Evolutionary conservation across 2,888 invertebrate species (phyloP).

Genomic region (Aphrophora alni): DNA sequence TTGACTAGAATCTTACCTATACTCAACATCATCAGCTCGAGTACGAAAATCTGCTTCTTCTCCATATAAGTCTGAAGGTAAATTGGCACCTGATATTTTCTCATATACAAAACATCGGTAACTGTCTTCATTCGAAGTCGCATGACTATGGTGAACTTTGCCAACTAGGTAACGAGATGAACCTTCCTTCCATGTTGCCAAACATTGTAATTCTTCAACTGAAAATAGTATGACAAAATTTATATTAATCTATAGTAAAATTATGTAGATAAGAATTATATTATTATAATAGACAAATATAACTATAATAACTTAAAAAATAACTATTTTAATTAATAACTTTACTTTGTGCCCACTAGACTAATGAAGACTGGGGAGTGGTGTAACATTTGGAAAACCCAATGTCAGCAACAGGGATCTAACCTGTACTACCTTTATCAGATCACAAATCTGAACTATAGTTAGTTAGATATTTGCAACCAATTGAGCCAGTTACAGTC

Average conservation of each 20-base stretch:
- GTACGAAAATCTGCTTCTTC: conserved; percentile 34
- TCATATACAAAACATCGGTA: conserved; percentile 96
- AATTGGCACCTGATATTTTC: conserved; percentile 64
- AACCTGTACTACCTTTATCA: too few relatives aligned
- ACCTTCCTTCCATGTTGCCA: conserved; percentile 94
- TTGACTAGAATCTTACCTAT: conserved; percentile 15
- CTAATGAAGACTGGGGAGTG: too few relatives aligned
- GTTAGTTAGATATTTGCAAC: too few relatives aligned
- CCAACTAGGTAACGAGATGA: conserved; percentile 90
- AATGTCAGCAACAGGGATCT: too few relatives aligned
- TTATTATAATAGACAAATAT: too few relatives aligned
- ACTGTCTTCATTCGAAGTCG: conserved; percentile 89
- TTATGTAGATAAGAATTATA: neutral
- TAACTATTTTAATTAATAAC: too few relatives aligned
- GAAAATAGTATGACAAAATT: conserved; percentile 54
- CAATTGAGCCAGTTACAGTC: too few relatives aligned
- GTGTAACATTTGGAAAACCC: too few relatives aligned
- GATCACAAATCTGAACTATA: too few relatives aligned
- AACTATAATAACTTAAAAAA: too few relatives aligned
- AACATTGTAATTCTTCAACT: conserved; percentile 91
- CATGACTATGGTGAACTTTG: conserved; percentile 86
- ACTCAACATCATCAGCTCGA: conserved; percentile 32
- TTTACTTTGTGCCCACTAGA: too few relatives aligned
- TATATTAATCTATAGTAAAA: neutral
- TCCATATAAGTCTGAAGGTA: conserved; percentile 39